Percentiles rank a stretch among this genome's conserved stretches.
phyloP scores from a whole-genome alignment of 2,888 invertebrate genomes.

The Rhodophaea formosa region DNA sequence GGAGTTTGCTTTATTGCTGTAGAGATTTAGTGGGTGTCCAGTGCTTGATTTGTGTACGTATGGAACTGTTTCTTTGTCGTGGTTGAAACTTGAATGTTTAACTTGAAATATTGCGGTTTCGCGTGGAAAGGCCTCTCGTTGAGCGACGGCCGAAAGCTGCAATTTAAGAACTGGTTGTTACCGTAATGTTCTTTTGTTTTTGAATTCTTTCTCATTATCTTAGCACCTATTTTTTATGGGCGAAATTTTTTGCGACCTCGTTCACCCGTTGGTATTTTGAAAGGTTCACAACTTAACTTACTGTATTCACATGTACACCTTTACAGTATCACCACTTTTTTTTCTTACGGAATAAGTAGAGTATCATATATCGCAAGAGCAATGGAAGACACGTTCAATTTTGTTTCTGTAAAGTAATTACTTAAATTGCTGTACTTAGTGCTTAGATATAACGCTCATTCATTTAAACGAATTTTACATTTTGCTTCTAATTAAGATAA shows the following conservation, averaged over 20 bases:
- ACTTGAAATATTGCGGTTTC: constrained; percentile 67
- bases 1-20: constrained; percentile 59
- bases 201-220: constrained; percentile 20
- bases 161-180: constrained; percentile 45
- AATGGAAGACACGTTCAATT: too few species aligned
- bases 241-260: not conserved
- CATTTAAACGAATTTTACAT: too few species aligned
- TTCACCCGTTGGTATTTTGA: not conserved
- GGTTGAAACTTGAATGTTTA: constrained; percentile 59
- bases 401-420: too few species aligned
- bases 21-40: constrained; percentile 66
- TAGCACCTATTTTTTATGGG: constrained; percentile 18
- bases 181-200: constrained; percentile 29
- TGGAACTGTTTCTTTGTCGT: constrained; percentile 66
- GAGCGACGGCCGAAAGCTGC: constrained; percentile 53
- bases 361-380: too few species aligned
- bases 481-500: too few species aligned
- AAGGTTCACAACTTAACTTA: not conserved
- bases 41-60: constrained; percentile 68
- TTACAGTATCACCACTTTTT: too few species aligned
- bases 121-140: constrained; percentile 58
- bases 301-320: too few species aligned
- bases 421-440: too few species aligned
- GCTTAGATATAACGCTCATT: too few species aligned
- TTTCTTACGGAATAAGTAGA: too few species aligned